These are phyloP conservation scores for Ctena decussata DNA, from an alignment of 2,888 invertebrate species.

Conservation along the genomic window DNA sequence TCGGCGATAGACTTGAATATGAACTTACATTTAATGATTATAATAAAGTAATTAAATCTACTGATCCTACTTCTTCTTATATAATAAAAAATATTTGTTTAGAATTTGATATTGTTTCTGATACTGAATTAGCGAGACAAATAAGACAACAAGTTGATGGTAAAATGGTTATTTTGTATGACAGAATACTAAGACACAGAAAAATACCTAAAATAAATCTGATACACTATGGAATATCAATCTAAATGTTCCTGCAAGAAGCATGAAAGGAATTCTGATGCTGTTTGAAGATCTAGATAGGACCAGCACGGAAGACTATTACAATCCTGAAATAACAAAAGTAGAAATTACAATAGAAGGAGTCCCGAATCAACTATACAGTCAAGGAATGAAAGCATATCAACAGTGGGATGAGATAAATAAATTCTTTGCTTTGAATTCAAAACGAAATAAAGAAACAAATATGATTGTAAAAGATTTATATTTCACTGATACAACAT, in stretches of 20 bases:
- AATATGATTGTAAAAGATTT: constrained; percentile 37
- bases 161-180: constrained; percentile 50
- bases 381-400: constrained; percentile 59
- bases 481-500: constrained; percentile 11
- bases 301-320: constrained; percentile 34
- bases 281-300: constrained; percentile 37
- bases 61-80: constrained; percentile 40
- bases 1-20: constrained; percentile 51
- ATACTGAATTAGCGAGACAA: not conserved
- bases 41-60: constrained; percentile 40
- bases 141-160: constrained; percentile 3
- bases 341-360: constrained; percentile 18
- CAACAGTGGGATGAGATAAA: constrained; percentile 65
- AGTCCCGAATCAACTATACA: constrained; percentile 65
- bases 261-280: constrained; percentile 67
- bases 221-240: constrained; percentile 65
- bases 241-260: constrained; percentile 55
- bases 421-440: constrained; percentile 37
- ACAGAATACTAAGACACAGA: constrained; percentile 57
- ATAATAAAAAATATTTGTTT: constrained; percentile 28
- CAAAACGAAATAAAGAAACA: constrained; percentile 34
- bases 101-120: not conserved
- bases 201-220: constrained; percentile 49
- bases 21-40: constrained; percentile 52
- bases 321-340: constrained; percentile 52